These are phyloP conservation scores for Lophura swinhoii DNA, from an alignment of 2,797 vertebrate genomes.

Conservation along the genomic window DNA sequence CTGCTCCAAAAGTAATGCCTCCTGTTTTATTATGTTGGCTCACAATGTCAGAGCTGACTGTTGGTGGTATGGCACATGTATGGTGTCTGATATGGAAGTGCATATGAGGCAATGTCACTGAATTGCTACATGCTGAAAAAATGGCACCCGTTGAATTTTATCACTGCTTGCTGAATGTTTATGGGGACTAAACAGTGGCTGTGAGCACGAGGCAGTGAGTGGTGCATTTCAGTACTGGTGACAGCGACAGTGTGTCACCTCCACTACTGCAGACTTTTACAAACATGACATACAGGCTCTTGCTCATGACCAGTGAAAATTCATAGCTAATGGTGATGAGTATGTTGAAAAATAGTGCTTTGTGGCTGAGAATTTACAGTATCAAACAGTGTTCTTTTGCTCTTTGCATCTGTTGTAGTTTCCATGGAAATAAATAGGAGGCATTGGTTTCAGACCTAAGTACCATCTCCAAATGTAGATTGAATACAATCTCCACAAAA, in stretches of 20 bases:
- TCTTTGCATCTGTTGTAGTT: too few relatives aligned
- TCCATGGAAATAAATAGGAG: too few relatives aligned
- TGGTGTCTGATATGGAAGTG: too few relatives aligned
- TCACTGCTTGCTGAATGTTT: not conserved
- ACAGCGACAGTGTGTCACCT: not conserved
- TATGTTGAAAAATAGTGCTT: not conserved
- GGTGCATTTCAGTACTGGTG: not conserved
- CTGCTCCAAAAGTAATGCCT: not conserved
- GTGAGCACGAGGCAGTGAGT: not conserved
- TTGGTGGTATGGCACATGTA: too few relatives aligned
- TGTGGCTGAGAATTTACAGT: too few relatives aligned
- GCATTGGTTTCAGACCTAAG: too few relatives aligned
- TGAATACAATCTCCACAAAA: slow-evolving; percentile 47
- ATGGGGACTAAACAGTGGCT: not conserved
- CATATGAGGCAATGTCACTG: too few relatives aligned
- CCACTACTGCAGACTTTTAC: not conserved
- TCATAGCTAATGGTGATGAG: not conserved
- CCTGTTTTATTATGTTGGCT: not conserved
- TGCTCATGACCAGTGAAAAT: not conserved
- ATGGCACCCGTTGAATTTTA: not conserved
- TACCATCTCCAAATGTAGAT: slow-evolving; percentile 57
- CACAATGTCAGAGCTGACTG: not conserved
- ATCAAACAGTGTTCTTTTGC: too few relatives aligned
- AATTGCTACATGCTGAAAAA: not conserved
- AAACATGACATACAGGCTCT: not conserved